These are phyloP conservation scores for Pogonocichla stellata DNA, from an alignment of 2,113 vertebrate genomes.

Conservation along the genomic window DNA sequence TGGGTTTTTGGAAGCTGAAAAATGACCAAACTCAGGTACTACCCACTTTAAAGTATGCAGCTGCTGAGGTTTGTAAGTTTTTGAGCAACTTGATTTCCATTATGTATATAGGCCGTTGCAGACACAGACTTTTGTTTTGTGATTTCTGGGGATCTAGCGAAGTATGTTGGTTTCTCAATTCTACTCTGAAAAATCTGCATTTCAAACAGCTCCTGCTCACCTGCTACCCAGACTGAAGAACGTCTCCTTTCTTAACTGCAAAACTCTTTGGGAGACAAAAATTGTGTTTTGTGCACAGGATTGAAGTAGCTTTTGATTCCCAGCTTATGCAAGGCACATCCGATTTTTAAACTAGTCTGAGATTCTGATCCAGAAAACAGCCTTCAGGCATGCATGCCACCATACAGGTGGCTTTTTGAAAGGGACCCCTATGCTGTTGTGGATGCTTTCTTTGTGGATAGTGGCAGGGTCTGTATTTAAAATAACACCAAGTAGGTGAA, in stretches of 20 bases:
- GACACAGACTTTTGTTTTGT: neutral
- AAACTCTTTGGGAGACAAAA: neutral
- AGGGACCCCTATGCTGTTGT: neutral
- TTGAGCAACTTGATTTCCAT: neutral
- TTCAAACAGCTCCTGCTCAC: neutral
- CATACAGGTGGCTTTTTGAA: neutral
- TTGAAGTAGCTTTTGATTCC: neutral
- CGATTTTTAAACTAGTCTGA: neutral
- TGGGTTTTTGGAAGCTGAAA: neutral
- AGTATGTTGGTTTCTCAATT: neutral
- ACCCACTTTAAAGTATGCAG: neutral
- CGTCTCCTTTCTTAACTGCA: neutral
- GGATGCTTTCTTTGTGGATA: neutral
- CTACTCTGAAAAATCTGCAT: neutral
- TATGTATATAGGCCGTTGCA: neutral
- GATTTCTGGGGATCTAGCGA: neutral
- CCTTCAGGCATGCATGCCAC: neutral
- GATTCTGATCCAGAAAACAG: neutral
- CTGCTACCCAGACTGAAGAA: neutral
- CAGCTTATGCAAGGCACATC: neutral
- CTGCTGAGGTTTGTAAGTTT: neutral
- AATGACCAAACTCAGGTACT: neutral
- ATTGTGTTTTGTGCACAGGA: neutral
- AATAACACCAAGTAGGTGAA: neutral
- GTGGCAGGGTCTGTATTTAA: neutral